Evolutionary conservation across 2,888 invertebrate species (phyloP).

Genomic region (Trichogramma evanescens): DNA sequence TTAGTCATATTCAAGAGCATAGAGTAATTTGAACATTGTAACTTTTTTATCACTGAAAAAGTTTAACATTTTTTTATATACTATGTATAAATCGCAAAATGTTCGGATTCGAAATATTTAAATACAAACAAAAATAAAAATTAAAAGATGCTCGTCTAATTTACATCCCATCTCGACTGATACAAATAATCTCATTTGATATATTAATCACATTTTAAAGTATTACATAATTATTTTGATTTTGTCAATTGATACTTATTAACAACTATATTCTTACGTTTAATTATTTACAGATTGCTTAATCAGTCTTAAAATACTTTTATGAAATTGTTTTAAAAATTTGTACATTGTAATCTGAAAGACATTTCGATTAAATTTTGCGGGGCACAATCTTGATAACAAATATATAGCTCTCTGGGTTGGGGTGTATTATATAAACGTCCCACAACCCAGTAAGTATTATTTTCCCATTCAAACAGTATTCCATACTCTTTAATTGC

Average conservation of each 20-base stretch:
- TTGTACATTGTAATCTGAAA: conserved; percentile 46
- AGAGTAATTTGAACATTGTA: conserved; percentile 6
- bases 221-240: not conserved
- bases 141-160: not conserved
- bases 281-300: not conserved
- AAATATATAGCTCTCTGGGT: conserved; percentile 75
- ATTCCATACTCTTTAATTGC: conserved; percentile 81
- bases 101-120: conserved; percentile 1
- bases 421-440: conserved; percentile 71
- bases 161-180: not conserved
- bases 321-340: conserved; percentile 1
- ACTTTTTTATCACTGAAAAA: conserved; percentile 2
- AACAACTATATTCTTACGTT: not conserved
- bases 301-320: not conserved
- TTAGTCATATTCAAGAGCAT: conserved; percentile 1
- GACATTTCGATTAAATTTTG: conserved; percentile 87
- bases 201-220: too few relatives aligned
- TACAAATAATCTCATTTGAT: too few relatives aligned
- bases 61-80: conserved; percentile 4
- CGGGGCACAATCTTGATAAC: conserved; percentile 77
- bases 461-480: conserved; percentile 61
- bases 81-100: not conserved
- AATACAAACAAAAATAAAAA: conserved; percentile 1
- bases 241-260: too few relatives aligned
- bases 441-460: conserved; percentile 74